Conservation (phyloP, 2,113 vertebrate genomes). For the Callocephalon fimbriatum region DNA sequence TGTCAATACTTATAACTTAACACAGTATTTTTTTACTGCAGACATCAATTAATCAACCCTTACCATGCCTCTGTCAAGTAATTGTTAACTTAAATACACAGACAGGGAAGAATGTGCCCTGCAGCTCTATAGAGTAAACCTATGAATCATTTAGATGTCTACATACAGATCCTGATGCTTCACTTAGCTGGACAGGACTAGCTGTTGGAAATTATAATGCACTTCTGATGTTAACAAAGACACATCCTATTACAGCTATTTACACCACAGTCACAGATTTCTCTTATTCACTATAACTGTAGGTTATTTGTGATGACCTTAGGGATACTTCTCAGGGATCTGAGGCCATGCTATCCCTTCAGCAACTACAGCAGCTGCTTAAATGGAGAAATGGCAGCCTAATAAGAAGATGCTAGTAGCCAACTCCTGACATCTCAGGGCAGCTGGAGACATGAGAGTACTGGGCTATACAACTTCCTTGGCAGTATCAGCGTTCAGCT, state of each 20-base stretch:
- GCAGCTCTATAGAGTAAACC: not conserved
- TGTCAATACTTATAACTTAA: not conserved
- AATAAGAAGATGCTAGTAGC: not conserved
- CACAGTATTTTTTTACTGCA: not conserved
- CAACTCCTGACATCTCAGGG: not conserved
- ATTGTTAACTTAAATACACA: not conserved
- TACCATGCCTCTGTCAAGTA: not conserved
- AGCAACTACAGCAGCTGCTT: not conserved
- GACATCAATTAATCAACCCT: not conserved
- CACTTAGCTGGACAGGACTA: not conserved
- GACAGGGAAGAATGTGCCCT: not conserved
- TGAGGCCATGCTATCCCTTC: not conserved
- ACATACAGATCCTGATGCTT: not conserved
- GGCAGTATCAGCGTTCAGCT: not conserved
- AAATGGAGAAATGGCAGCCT: not conserved
- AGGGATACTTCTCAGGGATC: not conserved
- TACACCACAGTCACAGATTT: not conserved
- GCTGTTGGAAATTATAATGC: not conserved
- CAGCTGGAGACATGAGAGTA: not conserved
- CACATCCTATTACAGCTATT: not conserved
- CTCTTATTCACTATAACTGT: not conserved
- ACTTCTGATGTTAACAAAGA: not conserved
- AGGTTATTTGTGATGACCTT: not conserved
- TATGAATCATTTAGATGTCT: slow-evolving; percentile 4
- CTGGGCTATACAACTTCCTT: not conserved